phyloP scores from a whole-genome alignment of 1,140 invertebrate genomes.

The Gonioctena quinquepunctata region DNA sequence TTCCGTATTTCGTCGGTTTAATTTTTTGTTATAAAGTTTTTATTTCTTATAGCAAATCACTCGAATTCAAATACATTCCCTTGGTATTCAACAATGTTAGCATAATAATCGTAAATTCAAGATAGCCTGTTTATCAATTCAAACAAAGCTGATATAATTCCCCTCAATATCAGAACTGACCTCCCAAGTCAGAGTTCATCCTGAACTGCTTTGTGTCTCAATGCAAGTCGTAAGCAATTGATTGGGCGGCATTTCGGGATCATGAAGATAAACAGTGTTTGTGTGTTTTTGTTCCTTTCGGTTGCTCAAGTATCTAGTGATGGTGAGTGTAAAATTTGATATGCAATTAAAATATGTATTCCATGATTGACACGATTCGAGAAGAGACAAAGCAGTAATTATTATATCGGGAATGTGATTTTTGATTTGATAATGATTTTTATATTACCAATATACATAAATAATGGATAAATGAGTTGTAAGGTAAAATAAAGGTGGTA shows the following conservation, averaged over 20 bases:
- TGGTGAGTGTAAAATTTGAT: not conserved
- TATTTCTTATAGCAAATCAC: too few species aligned
- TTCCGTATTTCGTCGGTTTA: too few species aligned
- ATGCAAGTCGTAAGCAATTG: not conserved
- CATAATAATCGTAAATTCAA: not conserved
- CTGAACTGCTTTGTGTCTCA: not conserved
- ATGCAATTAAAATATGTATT: too few species aligned
- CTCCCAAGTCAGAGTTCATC: constrained; percentile 1
- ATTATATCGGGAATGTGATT: too few species aligned
- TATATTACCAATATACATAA: too few species aligned
- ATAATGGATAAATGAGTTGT: too few species aligned
- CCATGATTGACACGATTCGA: too few species aligned
- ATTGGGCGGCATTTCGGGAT: not conserved
- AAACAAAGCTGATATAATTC: not conserved
- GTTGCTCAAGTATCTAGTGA: not conserved
- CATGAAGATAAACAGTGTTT: not conserved
- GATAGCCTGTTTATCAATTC: not conserved
- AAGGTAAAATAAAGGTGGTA: too few species aligned
- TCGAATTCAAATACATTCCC: not conserved
- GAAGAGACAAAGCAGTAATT: too few species aligned
- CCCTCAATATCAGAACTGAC: not conserved
- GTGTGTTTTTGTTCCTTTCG: not conserved
- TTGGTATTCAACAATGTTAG: not conserved
- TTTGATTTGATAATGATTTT: too few species aligned
- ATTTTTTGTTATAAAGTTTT: too few species aligned